Base-by-base conservation (phyloP, 2,797 vertebrate genomes). In the Passerculus sandwichensis region DNA sequence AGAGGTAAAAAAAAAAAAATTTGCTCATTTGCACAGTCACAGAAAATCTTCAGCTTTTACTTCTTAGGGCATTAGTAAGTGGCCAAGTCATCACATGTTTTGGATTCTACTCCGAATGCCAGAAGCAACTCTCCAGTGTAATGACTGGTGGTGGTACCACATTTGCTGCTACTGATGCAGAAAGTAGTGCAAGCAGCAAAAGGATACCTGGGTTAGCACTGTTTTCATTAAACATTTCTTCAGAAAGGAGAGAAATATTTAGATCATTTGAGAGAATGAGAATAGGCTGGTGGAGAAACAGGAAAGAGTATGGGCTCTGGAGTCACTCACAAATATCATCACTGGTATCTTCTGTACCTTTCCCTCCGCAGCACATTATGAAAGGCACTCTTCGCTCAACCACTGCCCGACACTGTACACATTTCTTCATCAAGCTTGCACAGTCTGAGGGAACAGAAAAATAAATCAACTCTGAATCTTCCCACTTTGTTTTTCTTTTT, bases 391-490 rank as follows among this genome's bases (percentile, higher is more conserved):
- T 98, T 92, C 98, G 98, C 94, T 99, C 99, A 88, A 99, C 99
- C 67, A 99, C 98, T 78, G 99, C 99, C 87, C 99, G 99, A 92
- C 99, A 99, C 96, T 99, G 99, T 66, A 99, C 99, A 93, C 99
- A 99, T 95, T 99, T 99, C 98, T 99, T 99, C 99, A 99, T 99
- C 95, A 99, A 98, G 97, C 97, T 99, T 92, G 99, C 99, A 98
- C 99, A 99, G 95, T 99, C 99, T 99, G 96, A n/a, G 56, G 86
- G 85, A 17, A 84, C 38, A 89, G 26, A 93, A 22, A 88, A 81
- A 62, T n/a, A 86, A 32, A 64, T 40, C 45, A 82, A n/a, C 14
- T 61, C 38, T 22, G 11, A 77, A 80, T 48, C 36, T 38, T 74
- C 19, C 30, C 60, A 64, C 19, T 79, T 74, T 0, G 19, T n/a